These are phyloP conservation scores for Cephus sareptanus DNA, from an alignment of 2,888 invertebrate species.

Conservation along the genomic window DNA sequence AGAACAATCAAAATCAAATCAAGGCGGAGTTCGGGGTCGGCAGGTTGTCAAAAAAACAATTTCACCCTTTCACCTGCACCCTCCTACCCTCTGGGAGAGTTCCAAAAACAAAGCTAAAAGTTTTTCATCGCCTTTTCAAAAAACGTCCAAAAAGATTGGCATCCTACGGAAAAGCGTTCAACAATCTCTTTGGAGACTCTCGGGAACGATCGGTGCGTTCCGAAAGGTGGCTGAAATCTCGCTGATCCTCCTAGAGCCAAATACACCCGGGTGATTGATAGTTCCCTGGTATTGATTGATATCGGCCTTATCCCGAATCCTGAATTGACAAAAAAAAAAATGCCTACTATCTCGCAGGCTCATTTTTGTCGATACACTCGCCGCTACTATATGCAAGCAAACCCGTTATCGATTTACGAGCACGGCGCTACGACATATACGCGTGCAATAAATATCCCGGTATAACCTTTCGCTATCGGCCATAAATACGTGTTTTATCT, in stretches of 20 bases:
- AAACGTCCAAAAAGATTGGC: no score
- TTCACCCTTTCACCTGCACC: no score
- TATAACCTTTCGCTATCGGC: constrained; percentile 48
- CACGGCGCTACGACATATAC: constrained; percentile 33
- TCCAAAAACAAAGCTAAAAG: no score
- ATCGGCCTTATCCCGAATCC: neutral
- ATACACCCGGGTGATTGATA: no score
- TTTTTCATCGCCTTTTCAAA: no score
- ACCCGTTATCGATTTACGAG: constrained; percentile 53
- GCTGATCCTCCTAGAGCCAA: no score
- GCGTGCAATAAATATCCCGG: constrained; percentile 49
- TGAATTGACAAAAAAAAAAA: neutral
- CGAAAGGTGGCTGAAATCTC: neutral
- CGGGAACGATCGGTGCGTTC: neutral
- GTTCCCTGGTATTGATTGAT: no score
- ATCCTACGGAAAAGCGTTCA: no score
- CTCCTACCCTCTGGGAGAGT: no score
- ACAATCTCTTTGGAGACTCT: neutral
- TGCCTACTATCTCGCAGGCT: neutral
- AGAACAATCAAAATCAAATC: no score
- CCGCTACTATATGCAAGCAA: neutral
- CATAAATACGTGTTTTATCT: constrained; percentile 59
- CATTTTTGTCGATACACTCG: neutral
- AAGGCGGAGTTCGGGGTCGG: no score
- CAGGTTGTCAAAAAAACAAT: no score